phyloP scores from a whole-genome alignment of 2,797 vertebrate genomes.

The Anguilla pacifica region DNA sequence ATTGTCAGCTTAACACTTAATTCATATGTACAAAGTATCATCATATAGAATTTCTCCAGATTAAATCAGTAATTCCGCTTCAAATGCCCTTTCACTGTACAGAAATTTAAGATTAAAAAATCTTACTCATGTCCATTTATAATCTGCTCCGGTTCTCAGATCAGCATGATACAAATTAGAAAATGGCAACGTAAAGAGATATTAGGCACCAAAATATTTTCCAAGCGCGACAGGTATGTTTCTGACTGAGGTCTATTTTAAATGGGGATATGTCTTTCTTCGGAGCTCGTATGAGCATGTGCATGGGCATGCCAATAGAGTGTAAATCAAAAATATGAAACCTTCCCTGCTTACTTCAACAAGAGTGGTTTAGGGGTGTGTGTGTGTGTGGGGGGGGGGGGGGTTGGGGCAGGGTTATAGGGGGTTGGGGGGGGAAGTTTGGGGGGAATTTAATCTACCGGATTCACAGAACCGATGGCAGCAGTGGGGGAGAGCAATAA shows the following conservation, averaged over 20 bases:
- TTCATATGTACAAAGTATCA: neutral
- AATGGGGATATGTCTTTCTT: neutral
- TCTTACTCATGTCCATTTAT: neutral
- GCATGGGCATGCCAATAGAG: constrained; percentile 22
- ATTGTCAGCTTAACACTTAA: neutral
- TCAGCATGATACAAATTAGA: neutral
- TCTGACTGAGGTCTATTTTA: constrained; percentile 11
- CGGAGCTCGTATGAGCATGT: neutral
- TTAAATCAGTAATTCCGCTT: neutral
- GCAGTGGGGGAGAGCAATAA: constrained; percentile 31
- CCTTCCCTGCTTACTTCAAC: constrained; percentile 24
- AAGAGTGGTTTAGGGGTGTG: neutral
- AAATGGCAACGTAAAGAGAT: constrained; percentile 14
- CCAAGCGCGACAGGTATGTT: neutral
- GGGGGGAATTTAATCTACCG: constrained; percentile 43
- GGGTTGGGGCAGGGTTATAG: neutral
- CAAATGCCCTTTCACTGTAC: neutral
- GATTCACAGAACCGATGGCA: constrained; percentile 42
- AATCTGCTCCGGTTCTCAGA: neutral
- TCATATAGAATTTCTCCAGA: neutral
- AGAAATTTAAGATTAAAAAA: neutral
- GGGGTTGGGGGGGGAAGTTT: neutral
- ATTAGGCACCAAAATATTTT: neutral
- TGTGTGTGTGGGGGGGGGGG: neutral
- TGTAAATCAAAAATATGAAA: constrained; percentile 42